Conservation (phyloP, 2,113 vertebrate species). For the Nycticorax nycticorax region DNA sequence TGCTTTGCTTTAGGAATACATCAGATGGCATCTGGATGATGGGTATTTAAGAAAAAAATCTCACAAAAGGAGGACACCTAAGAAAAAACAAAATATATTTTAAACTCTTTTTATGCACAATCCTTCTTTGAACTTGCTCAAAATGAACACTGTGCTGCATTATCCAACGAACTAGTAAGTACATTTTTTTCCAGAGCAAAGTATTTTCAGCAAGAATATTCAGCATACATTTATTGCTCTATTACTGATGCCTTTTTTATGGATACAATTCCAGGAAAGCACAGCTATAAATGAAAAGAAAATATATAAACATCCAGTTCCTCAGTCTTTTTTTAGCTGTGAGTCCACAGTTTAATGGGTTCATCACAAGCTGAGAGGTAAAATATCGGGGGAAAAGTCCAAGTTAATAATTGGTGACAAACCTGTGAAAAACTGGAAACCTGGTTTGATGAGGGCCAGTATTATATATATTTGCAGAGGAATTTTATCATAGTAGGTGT, state of each 20-base stretch:
- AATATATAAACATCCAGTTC: neutral
- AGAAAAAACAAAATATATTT: neutral
- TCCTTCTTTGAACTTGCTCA: neutral
- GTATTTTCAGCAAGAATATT: neutral
- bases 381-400: neutral
- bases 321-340: neutral
- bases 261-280: neutral
- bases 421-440: neutral
- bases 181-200: neutral
- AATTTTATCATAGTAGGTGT: neutral
- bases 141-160: neutral
- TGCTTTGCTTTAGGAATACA: neutral
- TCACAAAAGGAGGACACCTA: neutral
- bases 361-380: neutral
- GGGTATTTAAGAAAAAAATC: neutral
- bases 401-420: neutral
- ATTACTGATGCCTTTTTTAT: neutral
- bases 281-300: neutral
- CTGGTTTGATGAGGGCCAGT: neutral
- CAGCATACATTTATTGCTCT: neutral
- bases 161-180: neutral
- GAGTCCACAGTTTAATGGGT: neutral
- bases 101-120: neutral
- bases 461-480: neutral
- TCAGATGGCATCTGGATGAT: neutral